phyloP scores from a whole-genome alignment of 2,113 vertebrate species.

The Megalops atlanticus region DNA sequence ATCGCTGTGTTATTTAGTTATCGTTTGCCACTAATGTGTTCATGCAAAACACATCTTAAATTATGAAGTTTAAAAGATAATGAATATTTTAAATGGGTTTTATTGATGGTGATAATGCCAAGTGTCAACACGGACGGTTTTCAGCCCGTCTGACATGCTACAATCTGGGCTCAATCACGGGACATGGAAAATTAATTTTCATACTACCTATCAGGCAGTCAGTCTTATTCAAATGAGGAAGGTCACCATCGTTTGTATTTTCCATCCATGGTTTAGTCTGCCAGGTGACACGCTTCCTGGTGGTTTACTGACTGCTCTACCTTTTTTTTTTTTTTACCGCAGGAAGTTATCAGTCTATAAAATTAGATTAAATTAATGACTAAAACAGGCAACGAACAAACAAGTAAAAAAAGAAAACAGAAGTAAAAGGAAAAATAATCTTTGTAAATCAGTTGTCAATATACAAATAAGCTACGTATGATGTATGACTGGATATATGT shows the following conservation, averaged over 20 bases:
- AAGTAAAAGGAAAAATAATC: too few species aligned
- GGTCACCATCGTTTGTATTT: constrained; percentile 51
- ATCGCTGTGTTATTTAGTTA: neutral
- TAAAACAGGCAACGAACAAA: too few species aligned
- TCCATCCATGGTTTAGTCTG: constrained; percentile 47
- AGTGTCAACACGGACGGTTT: neutral
- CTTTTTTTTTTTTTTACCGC: neutral
- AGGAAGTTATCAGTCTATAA: neutral
- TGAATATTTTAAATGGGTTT: neutral
- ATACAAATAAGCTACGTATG: too few species aligned
- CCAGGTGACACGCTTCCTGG: constrained; percentile 42
- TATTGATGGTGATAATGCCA: neutral
- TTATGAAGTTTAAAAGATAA: neutral
- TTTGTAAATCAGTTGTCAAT: neutral
- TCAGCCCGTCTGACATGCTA: neutral
- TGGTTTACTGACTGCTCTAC: constrained; percentile 23
- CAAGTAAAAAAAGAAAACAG: too few species aligned
- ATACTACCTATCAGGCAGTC: constrained; percentile 49
- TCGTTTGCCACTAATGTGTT: neutral
- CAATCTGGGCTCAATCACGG: constrained; percentile 29
- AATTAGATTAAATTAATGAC: too few species aligned
- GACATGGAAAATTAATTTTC: constrained; percentile 59
- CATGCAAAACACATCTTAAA: neutral
- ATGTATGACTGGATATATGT: neutral
- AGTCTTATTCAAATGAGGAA: constrained; percentile 57